Conservation (phyloP, 2,797 vertebrate species). For the Sciurus vulgaris region DNA sequence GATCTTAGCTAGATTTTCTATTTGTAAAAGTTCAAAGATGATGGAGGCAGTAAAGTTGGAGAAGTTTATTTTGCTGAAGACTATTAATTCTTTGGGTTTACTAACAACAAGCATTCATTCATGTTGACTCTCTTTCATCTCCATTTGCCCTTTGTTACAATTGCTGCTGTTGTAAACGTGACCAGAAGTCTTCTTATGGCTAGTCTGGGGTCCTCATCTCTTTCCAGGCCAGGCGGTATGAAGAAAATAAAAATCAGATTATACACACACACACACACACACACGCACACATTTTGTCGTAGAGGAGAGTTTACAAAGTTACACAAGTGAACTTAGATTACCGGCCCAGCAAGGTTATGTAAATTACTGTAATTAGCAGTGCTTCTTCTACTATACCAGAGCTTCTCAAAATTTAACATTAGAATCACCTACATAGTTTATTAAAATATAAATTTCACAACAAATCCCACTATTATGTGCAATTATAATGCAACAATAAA, state of each 20-base stretch:
- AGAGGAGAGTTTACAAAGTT: conserved; percentile 19
- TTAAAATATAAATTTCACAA: conserved; percentile 46
- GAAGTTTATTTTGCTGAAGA: conserved; percentile 25
- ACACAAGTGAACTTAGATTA: not conserved
- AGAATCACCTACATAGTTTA: not conserved
- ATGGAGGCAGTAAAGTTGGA: not conserved
- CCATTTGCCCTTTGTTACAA: not conserved
- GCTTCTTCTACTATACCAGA: not conserved
- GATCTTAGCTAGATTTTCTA: not conserved
- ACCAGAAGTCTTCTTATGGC: not conserved
- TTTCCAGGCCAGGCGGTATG: not conserved
- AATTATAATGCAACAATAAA: too few relatives aligned
- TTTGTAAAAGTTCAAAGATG: conserved; percentile 46
- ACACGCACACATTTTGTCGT: not conserved
- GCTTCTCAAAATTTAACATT: conserved; percentile 56
- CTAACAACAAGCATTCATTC: not conserved
- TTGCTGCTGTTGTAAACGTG: conserved; percentile 4
- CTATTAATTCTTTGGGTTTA: not conserved
- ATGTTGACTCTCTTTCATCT: not conserved
- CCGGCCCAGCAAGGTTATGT: conserved; percentile 14
- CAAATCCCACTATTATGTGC: too few relatives aligned
- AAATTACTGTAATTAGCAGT: conserved; percentile 19
- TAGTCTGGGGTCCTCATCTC: not conserved
- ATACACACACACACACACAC: not conserved
- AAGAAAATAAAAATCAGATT: not conserved